Evolutionary conservation across 2,113 vertebrate species (phyloP).

Genomic region (Erpornis zantholeuca): DNA sequence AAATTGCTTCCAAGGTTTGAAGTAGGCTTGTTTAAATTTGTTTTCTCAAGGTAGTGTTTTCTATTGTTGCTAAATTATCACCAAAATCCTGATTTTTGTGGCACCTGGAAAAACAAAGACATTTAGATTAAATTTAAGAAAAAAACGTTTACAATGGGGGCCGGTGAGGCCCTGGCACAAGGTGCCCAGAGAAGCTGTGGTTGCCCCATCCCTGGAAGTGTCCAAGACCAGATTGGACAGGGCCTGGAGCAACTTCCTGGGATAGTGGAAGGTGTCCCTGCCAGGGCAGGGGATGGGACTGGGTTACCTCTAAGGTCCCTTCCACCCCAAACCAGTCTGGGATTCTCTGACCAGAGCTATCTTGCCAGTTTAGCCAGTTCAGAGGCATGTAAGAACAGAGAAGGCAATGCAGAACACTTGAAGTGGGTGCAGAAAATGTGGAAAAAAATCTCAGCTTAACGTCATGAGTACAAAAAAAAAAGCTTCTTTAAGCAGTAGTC

Average conservation of each 20-base stretch:
- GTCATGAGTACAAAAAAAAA: not conserved
- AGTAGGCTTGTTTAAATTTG: not conserved
- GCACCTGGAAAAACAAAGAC: not conserved
- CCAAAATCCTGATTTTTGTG: accelerated
- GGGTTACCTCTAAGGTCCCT: not conserved
- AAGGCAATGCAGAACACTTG: not conserved
- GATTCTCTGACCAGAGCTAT: not conserved
- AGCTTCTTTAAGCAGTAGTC: not conserved
- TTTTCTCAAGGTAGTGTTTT: not conserved
- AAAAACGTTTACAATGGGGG: not conserved
- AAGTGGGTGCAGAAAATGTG: not conserved
- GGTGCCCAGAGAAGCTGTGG: not conserved
- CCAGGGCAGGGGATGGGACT: not conserved
- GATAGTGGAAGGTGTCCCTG: not conserved
- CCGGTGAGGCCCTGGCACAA: not conserved
- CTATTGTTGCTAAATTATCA: not conserved
- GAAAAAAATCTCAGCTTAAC: not conserved
- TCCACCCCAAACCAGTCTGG: not conserved
- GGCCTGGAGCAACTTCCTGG: not conserved
- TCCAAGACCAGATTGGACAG: not conserved
- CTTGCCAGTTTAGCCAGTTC: not conserved
- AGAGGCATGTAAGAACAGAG: not conserved
- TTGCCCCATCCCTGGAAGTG: not conserved
- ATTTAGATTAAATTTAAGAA: not conserved
- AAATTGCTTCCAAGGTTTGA: not conserved